A percentile compares a stretch with the other conserved stretches of the same genome.
Conservation (phyloP, 2,113 vertebrate species). For the Podilymbus podiceps region DNA sequence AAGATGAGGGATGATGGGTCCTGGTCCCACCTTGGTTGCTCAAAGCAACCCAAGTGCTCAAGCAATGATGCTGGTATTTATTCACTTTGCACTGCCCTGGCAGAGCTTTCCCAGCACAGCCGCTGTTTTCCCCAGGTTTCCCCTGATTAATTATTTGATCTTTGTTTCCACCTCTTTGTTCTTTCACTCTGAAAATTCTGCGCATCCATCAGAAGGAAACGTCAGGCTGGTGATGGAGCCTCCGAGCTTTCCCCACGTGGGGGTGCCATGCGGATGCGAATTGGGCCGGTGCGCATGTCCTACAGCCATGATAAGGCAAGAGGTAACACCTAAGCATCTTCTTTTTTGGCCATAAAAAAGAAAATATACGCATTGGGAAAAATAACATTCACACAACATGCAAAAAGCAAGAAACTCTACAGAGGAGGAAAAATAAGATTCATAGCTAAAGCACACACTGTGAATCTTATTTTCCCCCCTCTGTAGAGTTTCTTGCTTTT, state of each 20-base stretch:
- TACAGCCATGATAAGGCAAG: rapidly evolving
- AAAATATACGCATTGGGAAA: rapidly evolving
- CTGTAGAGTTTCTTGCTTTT: too few relatives aligned
- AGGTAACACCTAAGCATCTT: neutral
- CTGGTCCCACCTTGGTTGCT: neutral
- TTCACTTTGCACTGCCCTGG: neutral
- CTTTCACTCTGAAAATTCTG: neutral
- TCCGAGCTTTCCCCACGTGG: constrained; percentile 35
- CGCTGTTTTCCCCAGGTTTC: neutral
- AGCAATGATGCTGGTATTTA: neutral
- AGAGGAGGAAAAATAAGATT: neutral
- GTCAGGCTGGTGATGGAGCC: neutral
- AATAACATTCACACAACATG: too few relatives aligned
- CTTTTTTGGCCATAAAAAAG: too few relatives aligned
- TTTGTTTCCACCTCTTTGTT: neutral
- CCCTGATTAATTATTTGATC: neutral
- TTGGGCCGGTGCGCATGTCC: rapidly evolving
- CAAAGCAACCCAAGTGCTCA: neutral
- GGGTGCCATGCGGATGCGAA: neutral
- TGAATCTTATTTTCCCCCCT: too few relatives aligned
- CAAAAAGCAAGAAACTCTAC: rapidly evolving
- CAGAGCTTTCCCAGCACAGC: neutral
- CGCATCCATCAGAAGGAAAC: neutral
- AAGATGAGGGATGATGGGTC: neutral
- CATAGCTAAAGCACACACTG: too few relatives aligned